Evolutionary conservation across 2,113 vertebrate species (phyloP).

Genomic region (Platycercus adscitus): DNA sequence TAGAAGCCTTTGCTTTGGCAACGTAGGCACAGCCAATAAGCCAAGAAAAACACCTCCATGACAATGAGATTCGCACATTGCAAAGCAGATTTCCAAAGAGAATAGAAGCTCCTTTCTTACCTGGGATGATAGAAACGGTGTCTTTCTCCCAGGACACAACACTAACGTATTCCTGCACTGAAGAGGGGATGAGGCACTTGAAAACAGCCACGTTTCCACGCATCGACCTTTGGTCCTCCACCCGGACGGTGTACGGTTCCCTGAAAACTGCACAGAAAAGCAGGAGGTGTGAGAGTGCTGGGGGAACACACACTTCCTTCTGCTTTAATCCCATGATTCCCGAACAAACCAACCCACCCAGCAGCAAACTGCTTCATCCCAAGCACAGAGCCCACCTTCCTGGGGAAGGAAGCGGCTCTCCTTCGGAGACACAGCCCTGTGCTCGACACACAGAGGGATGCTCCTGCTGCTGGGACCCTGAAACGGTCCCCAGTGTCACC

Average conservation of each 20-base stretch:
- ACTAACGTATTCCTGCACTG: conserved; percentile 98
- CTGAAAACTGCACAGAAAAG: conserved; percentile 88
- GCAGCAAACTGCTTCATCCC: not conserved
- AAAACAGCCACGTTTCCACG: conserved; percentile 98
- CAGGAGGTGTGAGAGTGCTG: conserved; percentile 47
- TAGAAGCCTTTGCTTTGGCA: not conserved
- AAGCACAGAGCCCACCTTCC: not conserved
- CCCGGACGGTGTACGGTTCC: conserved; percentile 98
- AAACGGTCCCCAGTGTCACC: accelerated
- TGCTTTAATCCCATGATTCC: conserved; percentile 41
- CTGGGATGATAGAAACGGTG: conserved; percentile 96
- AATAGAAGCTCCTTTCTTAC: conserved; percentile 73
- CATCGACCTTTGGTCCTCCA: conserved; percentile 99
- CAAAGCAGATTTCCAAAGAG: not conserved
- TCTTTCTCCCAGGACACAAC: conserved; percentile 99
- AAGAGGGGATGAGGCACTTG: conserved; percentile 99
- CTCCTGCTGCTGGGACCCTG: not conserved
- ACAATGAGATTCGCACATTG: accelerated
- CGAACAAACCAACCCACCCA: conserved; percentile 52
- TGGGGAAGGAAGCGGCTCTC: not conserved
- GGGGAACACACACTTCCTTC: not conserved
- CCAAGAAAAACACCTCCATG: accelerated
- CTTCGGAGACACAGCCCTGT: accelerated
- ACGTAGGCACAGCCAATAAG: accelerated
- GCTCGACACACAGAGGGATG: accelerated